Percentiles rank a stretch among this genome's conserved stretches.
Evolutionary conservation across 2,888 invertebrate genomes (phyloP).

Genomic region (Tupiocoris notatus): DNA sequence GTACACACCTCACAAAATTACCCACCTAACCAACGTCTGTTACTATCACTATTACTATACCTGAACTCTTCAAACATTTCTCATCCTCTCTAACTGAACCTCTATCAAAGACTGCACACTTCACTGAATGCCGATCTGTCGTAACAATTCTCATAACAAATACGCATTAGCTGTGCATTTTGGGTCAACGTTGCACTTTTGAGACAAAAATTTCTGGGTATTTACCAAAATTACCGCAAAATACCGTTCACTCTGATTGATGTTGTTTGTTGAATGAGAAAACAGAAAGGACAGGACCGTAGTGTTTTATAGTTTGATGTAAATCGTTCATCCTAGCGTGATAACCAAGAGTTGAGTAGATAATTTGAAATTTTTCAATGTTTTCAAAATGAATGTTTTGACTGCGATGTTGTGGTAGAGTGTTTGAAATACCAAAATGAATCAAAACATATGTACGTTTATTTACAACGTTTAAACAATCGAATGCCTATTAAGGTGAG

Average conservation of each 20-base stretch:
- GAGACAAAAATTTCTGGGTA: slow-evolving; percentile 12
- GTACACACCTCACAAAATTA: neutral
- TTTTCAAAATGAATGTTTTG: slow-evolving; percentile 27
- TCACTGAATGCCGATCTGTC: slow-evolving; percentile 30
- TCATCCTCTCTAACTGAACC: slow-evolving; percentile 4
- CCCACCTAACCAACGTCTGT: neutral
- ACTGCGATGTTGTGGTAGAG: slow-evolving; percentile 31
- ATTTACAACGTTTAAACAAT: too few relatives aligned
- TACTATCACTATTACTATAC: neutral
- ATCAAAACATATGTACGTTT: too few relatives aligned
- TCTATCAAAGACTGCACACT: slow-evolving; percentile 4
- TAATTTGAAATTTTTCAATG: slow-evolving; percentile 6
- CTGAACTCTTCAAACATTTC: slow-evolving; percentile 9
- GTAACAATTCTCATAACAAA: slow-evolving; percentile 1
- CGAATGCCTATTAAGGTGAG: neutral
- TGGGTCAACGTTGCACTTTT: slow-evolving; percentile 41
- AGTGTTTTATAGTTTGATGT: neutral
- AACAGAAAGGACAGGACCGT: slow-evolving; percentile 18
- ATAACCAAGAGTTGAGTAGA: slow-evolving; percentile 7
- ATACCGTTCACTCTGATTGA: slow-evolving; percentile 2
- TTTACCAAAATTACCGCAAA: neutral
- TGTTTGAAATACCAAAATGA: slow-evolving; percentile 5
- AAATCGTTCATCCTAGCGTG: neutral
- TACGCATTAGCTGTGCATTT: slow-evolving; percentile 29
- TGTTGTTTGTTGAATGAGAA: slow-evolving; percentile 40